These are phyloP conservation scores for Drosophila pallidifrons DNA, from an alignment of 1,140 invertebrate species.

Conservation along the genomic window DNA sequence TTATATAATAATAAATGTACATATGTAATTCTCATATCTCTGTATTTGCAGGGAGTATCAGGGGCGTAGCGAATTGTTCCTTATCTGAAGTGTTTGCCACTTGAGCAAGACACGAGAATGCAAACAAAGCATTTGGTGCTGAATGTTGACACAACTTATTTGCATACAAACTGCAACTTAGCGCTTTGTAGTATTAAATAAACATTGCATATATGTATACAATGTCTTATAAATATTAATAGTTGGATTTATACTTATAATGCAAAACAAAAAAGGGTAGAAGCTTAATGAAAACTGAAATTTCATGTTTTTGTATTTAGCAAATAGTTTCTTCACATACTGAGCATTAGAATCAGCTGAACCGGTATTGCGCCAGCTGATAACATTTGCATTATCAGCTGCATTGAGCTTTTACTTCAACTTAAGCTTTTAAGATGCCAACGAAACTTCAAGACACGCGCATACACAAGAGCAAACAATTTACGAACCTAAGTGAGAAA, in stretches of 20 bases:
- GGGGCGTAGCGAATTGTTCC: constrained; percentile 14
- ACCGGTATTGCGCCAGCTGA: neutral
- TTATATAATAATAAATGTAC: constrained; percentile 1
- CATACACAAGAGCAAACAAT: neutral
- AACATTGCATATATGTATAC: neutral
- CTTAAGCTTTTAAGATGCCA: neutral
- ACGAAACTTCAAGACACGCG: neutral
- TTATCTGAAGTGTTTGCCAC: constrained; percentile 44
- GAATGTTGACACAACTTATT: constrained; percentile 47
- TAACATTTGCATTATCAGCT: constrained; percentile 24
- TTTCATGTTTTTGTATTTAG: no score
- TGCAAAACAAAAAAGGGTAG: no score
- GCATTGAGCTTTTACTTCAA: constrained; percentile 2
- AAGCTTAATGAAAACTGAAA: no score
- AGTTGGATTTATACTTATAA: no score
- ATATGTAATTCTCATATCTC: constrained; percentile 4
- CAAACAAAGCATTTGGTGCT: constrained; percentile 51
- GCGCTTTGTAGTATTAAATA: constrained; percentile 27
- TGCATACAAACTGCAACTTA: constrained; percentile 44
- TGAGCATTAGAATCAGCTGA: neutral
- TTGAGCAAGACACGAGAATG: constrained; percentile 43
- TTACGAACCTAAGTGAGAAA: constrained; percentile 3
- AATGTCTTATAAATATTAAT: no score
- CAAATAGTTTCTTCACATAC: no score
- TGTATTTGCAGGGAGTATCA: neutral